A percentile compares a stretch with the other conserved stretches of the same genome.
Conservation (phyloP, 2,888 invertebrate genomes). For the Ornithoptera alexandrae region DNA sequence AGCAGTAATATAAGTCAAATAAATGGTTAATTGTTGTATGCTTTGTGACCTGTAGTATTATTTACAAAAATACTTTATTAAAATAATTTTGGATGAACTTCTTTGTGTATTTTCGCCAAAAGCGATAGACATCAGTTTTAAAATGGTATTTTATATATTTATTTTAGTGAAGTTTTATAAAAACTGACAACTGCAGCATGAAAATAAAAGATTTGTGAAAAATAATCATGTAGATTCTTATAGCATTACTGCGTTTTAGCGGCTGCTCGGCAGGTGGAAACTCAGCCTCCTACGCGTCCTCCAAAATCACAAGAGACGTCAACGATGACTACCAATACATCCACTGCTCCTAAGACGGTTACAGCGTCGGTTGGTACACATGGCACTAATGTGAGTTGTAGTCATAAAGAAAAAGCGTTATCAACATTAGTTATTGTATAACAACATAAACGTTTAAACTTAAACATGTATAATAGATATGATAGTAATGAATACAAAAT, state of each 20-base stretch:
- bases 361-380: constrained; percentile 85
- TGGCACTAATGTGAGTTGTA: constrained; percentile 79
- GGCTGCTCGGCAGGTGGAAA: constrained; percentile 65
- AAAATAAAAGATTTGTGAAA: too few relatives aligned
- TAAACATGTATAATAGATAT: not conserved
- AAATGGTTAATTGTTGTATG: too few relatives aligned
- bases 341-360: constrained; percentile 82
- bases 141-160: too few relatives aligned
- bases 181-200: too few relatives aligned
- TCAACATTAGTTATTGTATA: not conserved
- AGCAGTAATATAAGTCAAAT: too few relatives aligned
- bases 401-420: not conserved
- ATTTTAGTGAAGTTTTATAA: too few relatives aligned
- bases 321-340: constrained; percentile 83
- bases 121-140: too few relatives aligned
- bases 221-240: not conserved
- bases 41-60: too few relatives aligned
- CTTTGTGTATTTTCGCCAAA: too few relatives aligned
- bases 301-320: constrained; percentile 87
- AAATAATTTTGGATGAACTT: too few relatives aligned
- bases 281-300: constrained; percentile 80
- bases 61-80: too few relatives aligned
- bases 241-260: constrained; percentile 47
- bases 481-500: not conserved
- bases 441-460: not conserved